A percentile compares a stretch with the other conserved stretches of the same genome.
Evolutionary conservation across 1,140 invertebrate species (phyloP).

Genomic region (Panulirus ornatus): DNA sequence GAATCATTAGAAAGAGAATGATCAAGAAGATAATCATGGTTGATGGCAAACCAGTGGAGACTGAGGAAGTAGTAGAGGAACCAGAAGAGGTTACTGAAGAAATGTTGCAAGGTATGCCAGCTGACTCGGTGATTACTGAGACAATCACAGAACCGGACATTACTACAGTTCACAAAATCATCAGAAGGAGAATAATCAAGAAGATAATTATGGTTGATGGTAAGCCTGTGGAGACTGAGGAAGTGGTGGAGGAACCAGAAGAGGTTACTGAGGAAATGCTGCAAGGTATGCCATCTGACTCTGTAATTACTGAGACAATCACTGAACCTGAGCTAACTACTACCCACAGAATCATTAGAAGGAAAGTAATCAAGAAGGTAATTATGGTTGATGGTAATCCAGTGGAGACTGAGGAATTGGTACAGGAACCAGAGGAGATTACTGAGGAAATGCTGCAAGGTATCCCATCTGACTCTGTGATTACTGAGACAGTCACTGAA

Average conservation of each 20-base stretch:
- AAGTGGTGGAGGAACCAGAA: slow-evolving; percentile 46
- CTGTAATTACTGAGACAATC: slow-evolving; percentile 6
- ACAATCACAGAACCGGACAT: slow-evolving; percentile 33
- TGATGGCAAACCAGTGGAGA: no score
- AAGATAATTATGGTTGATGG: slow-evolving; percentile 41
- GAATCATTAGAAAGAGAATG: slow-evolving; percentile 1
- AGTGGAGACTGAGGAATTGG: slow-evolving; percentile 24
- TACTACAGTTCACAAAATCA: slow-evolving; percentile 22
- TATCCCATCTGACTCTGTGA: not conserved
- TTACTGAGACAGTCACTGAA: slow-evolving; percentile 32
- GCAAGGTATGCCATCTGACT: slow-evolving; percentile 8
- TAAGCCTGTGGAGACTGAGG: slow-evolving; percentile 44
- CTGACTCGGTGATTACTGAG: slow-evolving; percentile 38
- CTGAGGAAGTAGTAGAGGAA: slow-evolving; percentile 9
- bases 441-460: slow-evolving; percentile 5
- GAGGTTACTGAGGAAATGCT: slow-evolving; percentile 39
- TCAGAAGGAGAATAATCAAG: slow-evolving; percentile 38
- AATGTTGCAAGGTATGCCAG: slow-evolving; percentile 10
- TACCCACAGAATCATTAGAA: slow-evolving; percentile 18
- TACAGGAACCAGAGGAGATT: not conserved
- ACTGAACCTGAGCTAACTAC: slow-evolving; percentile 9
- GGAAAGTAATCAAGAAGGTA: slow-evolving; percentile 49
- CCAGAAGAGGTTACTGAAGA: slow-evolving; percentile 43
- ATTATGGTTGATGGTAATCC: slow-evolving; percentile 30
- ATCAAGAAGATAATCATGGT: not conserved